Conservation (phyloP, 2,113 vertebrate genomes). For the Raphicerus campestris region DNA sequence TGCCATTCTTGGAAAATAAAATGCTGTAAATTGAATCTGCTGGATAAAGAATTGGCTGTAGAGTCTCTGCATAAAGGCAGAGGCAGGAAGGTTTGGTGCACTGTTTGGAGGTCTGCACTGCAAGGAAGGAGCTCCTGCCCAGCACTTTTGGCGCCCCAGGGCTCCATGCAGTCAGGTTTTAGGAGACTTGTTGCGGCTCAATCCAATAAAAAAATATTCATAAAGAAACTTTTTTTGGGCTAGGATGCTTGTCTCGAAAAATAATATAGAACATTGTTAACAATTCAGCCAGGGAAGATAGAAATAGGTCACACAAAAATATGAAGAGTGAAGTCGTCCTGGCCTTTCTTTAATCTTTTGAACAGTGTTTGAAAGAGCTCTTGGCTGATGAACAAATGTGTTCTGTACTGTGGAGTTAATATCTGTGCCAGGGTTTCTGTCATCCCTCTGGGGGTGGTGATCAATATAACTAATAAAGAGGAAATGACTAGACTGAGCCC, state of each 20-base stretch:
- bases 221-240: slow-evolving; percentile 62
- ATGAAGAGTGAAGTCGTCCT: neutral
- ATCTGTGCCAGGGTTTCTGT: slow-evolving; percentile 59
- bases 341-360: slow-evolving; percentile 60
- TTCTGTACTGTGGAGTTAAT: slow-evolving; percentile 59
- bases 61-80: neutral
- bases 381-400: slow-evolving; percentile 52
- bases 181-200: slow-evolving; percentile 57
- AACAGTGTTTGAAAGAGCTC: slow-evolving; percentile 48
- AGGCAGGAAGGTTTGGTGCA: neutral
- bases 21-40: slow-evolving; percentile 65
- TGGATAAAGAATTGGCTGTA: slow-evolving; percentile 49
- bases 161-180: slow-evolving; percentile 55
- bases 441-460: slow-evolving; percentile 31
- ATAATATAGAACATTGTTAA: slow-evolving; percentile 57
- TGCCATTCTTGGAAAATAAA: slow-evolving; percentile 67
- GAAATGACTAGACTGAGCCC: slow-evolving; percentile 35
- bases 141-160: neutral
- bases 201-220: slow-evolving; percentile 75
- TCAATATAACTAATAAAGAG: slow-evolving; percentile 66
- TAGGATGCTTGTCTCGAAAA: slow-evolving; percentile 51
- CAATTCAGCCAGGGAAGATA: slow-evolving; percentile 47
- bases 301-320: slow-evolving; percentile 64
- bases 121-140: slow-evolving; percentile 60
- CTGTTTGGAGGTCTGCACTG: slow-evolving; percentile 59